Base-by-base conservation (phyloP, 2,888 invertebrate species). In the Sisyra terminalis region DNA sequence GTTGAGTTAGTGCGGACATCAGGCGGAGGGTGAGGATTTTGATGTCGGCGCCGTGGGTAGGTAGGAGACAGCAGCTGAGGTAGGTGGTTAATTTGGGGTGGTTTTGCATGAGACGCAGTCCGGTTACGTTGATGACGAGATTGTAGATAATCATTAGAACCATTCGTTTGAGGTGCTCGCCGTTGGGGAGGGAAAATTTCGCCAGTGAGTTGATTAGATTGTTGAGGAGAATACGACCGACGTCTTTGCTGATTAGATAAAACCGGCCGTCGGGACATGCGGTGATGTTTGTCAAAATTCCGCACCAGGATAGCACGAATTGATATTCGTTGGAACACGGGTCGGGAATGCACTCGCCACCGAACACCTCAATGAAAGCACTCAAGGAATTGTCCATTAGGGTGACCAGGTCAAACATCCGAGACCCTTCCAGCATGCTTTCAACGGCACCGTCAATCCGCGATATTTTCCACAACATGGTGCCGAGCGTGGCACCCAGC, bases 391-490 rank as follows among this genome's bases (percentile, higher is more conserved):
- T 30, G 10, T 42, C 36, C 35, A 42, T 42, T 10, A 42, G 13
- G n/a, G 17, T 36, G 5, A 42, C 13, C 31, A 42, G 24, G 14
- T 24, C 18, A n/a, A 14, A n/a, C 9, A 16, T 29, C 29, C 42
- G 42, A 29, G 24, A 24, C 14, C 42, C 24, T 10, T 42, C 35
- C 5, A 42, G n/a, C 36, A 42, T 42, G 10, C 16, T 35, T 7
- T 42, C 42, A 14, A 42, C 18, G 3, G 42, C 42, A 8, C 35
- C 35, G 14, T 34, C 35, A 9, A 54, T 50, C 24, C 53, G 47
- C 1, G 63, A 61, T 3, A 61, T 57, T 44, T 56, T 57, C 62
- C 63, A 64, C 8, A 60, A 49, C n/a, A 63, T 50, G 42, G 55
- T 57, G 9, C 62, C 59, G 48, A 61, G 51, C 13, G 58, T 55